Percentiles rank a stretch among this genome's conserved stretches.
These are phyloP conservation scores for Drosophila takahashii DNA, from an alignment of 1,140 invertebrate species.

Conservation along the genomic window DNA sequence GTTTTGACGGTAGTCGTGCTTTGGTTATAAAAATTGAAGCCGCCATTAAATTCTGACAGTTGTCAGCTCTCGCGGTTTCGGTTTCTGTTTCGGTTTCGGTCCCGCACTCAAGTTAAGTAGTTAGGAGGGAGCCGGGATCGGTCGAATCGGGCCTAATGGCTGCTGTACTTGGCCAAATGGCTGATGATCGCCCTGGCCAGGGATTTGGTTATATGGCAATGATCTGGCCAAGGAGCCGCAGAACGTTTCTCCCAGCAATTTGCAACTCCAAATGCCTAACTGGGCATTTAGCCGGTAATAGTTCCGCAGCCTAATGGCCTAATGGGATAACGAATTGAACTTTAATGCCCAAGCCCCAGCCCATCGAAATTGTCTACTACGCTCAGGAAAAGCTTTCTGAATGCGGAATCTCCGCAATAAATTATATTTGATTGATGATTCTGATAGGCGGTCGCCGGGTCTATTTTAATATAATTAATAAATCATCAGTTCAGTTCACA, in stretches of 20 bases:
- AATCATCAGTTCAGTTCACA: slow-evolving; percentile 23
- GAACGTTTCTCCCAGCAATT: slow-evolving; percentile 50
- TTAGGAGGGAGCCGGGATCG: slow-evolving; percentile 14
- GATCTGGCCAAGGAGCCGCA: slow-evolving; percentile 7
- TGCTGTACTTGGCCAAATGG: slow-evolving; percentile 41
- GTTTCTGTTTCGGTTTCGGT: slow-evolving; percentile 29
- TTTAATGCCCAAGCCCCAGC: slow-evolving; percentile 27
- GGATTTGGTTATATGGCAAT: slow-evolving; percentile 46
- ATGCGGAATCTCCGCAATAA: slow-evolving; percentile 19
- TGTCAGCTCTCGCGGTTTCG: slow-evolving; percentile 55
- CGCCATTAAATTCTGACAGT: slow-evolving; percentile 83
- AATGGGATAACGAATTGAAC: slow-evolving; percentile 49
- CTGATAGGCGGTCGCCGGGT: slow-evolving; percentile 3
- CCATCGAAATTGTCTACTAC: slow-evolving; percentile 23
- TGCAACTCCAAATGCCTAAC: slow-evolving; percentile 50
- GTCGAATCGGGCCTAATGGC: slow-evolving; percentile 27
- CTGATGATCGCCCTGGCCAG: slow-evolving; percentile 44
- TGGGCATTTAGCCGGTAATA: slow-evolving; percentile 63
- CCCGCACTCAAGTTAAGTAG: slow-evolving; percentile 52
- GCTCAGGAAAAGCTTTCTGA: background rate
- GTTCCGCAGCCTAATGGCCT: slow-evolving; percentile 55
- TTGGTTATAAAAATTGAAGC: slow-evolving; percentile 83
- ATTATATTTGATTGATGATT: slow-evolving; percentile 49
- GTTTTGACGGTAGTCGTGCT: slow-evolving; percentile 78
- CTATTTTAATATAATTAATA: slow-evolving; percentile 40